Base-by-base conservation (phyloP, 2,888 invertebrate genomes). In the Dasysyrphus albostriatus region DNA sequence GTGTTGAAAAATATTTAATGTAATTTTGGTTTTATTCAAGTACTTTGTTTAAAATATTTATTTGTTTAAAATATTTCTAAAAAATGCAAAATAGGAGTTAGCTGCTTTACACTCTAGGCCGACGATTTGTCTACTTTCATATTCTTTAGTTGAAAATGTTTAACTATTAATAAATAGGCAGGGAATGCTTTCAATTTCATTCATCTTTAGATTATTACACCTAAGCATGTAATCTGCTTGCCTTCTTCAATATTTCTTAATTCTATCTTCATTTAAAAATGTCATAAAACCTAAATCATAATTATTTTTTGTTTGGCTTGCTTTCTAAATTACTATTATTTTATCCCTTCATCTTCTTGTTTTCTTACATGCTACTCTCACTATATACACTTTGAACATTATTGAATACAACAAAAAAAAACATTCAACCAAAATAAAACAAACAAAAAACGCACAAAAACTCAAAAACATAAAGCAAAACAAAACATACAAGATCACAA, bases 281-380 rank as follows among this genome's bases (percentile, higher is more conserved):
- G 14, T 16, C 47, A 39, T 73, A 67, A 80, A 32, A 29, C 49
- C 49, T 34, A 34, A 37, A 32, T 63, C 74, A n/a, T n/a, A n/a
- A 80, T 16, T 16, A 34, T 34, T 16, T n/a, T 42, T 44, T 76
- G 2, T 34, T 85, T 59, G 85, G 81, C 82, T 85, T 85, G 82
- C 85, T 85, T 83, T 78, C 81, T 85, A 65, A 85, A 85, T 74
- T 85, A 42, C 34, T 51, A n/a, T 10, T 63, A 10, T 37, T 74
- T 58, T 39, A 39, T 32, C 4, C 32, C 6, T 16, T n/a, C 51
- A 54, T 61, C 14, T 7, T 67, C 72, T 79, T 69, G 19, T 79
- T 72, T 65, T 63, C 70, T 83, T 65, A 63, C 70, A 51, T 75
- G 47, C 24, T 67, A 56, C n/a, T n/a, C n/a, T 75, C 65, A 70